Percentiles rank a stretch among this genome's conserved stretches.
Conservation (phyloP, 1,140 invertebrate species). For the Augochlora pura region DNA sequence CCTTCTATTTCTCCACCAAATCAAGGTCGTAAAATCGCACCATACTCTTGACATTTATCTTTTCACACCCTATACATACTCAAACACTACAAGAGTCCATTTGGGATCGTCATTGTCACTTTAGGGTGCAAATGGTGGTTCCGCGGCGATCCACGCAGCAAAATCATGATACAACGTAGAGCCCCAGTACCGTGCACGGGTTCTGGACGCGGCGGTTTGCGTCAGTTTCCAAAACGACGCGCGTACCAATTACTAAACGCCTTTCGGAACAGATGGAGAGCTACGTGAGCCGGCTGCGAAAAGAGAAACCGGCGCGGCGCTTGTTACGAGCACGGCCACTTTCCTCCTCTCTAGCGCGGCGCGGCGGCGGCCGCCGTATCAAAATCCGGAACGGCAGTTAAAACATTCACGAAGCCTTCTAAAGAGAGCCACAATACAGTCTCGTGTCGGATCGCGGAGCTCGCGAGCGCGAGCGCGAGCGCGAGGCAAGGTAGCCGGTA, state of each 20-base stretch:
- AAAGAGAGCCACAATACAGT: not conserved
- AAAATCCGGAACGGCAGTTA: slow-evolving; percentile 10
- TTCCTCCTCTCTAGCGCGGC: not conserved
- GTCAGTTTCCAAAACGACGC: not conserved
- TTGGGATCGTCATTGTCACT: too few species aligned
- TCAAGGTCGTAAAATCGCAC: too few species aligned
- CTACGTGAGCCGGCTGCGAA: not conserved
- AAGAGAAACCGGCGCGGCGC: not conserved
- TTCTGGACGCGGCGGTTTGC: not conserved
- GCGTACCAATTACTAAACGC: not conserved
- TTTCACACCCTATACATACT: too few species aligned
- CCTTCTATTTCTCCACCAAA: too few species aligned
- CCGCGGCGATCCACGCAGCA: too few species aligned
- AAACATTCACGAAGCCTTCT: slow-evolving; percentile 12
- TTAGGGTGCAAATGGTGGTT: too few species aligned
- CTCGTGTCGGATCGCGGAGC: not conserved
- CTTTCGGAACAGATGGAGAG: not conserved
- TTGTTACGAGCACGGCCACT: not conserved
- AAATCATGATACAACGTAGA: not conserved
- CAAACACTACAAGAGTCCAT: too few species aligned
- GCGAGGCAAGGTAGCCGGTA: slow-evolving; percentile 2
- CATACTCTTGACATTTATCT: too few species aligned
- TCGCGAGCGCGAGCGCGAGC: too few species aligned
- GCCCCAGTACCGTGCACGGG: not conserved
- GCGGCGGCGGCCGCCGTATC: not conserved